phyloP scores from a whole-genome alignment of 2,888 invertebrate species.

The Congeria kusceri region DNA sequence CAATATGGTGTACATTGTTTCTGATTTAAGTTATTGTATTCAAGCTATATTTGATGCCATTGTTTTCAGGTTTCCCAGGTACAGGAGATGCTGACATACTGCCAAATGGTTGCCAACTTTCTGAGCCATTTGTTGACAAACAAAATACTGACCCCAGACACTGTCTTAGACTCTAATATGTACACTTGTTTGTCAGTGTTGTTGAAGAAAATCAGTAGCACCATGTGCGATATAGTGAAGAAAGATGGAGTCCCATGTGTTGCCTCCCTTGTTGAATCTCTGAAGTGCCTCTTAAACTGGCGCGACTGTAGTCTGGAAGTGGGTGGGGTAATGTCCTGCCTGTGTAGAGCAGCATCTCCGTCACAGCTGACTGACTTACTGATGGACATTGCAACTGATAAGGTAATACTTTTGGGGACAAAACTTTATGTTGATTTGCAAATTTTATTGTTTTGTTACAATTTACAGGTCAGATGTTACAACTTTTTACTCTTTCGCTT shows the following conservation, averaged over 20 bases:
- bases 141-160: conserved; percentile 39
- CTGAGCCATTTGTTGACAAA: conserved; percentile 52
- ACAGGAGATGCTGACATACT: conserved; percentile 38
- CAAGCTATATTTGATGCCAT: background rate
- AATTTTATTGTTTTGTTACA: no score
- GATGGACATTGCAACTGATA: conserved; percentile 70
- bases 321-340: conserved; percentile 45
- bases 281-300: conserved; percentile 54
- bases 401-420: conserved; percentile 66
- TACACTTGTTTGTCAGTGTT: conserved; percentile 50
- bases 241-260: conserved; percentile 63
- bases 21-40: background rate
- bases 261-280: conserved; percentile 38
- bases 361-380: conserved; percentile 68
- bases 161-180: conserved; percentile 14
- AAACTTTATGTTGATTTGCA: no score
- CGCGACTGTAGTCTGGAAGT: background rate
- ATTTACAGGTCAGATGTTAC: no score
- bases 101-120: conserved; percentile 46
- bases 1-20: no score
- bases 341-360: conserved; percentile 65
- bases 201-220: conserved; percentile 63
- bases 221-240: conserved; percentile 59
- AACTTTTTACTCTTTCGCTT: no score
- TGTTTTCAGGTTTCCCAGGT: conserved; percentile 49